phyloP scores from a whole-genome alignment of 2,113 vertebrate genomes.

The Burhinus bistriatus region DNA sequence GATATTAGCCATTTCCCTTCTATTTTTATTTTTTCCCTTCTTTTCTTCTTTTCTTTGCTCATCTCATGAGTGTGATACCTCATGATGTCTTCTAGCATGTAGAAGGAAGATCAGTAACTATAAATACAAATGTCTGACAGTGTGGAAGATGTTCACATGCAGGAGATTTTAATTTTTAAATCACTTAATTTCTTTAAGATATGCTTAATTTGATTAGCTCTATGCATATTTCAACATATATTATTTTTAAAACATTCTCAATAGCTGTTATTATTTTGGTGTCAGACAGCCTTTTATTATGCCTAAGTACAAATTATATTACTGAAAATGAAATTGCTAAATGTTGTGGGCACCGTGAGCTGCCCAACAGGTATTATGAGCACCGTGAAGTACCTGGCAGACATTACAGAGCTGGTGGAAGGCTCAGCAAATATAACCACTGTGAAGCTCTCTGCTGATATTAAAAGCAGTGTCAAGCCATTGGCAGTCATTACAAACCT shows the following conservation, averaged over 20 bases:
- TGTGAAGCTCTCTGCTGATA: not conserved
- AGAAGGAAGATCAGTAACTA: not conserved
- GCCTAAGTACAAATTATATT: not conserved
- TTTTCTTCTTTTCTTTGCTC: not conserved
- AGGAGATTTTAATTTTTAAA: not conserved
- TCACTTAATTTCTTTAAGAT: not conserved
- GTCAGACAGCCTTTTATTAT: not conserved
- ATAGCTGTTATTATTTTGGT: not conserved
- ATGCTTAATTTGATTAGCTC: not conserved
- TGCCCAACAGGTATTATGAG: not conserved
- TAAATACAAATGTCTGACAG: not conserved
- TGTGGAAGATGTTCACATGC: not conserved
- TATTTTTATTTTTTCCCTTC: not conserved
- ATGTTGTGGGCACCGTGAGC: not conserved
- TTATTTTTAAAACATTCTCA: not conserved
- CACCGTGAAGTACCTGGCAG: not conserved
- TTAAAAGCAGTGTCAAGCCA: not conserved
- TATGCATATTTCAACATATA: not conserved
- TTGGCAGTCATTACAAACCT: not conserved
- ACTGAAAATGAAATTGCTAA: slow-evolving; percentile 6
- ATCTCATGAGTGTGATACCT: not conserved
- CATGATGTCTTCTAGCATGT: not conserved
- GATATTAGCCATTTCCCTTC: not conserved
- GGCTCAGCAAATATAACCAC: not conserved
- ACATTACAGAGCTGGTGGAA: not conserved